phyloP scores from a whole-genome alignment of 2,797 vertebrate species.

The Halcyon chelicuti region DNA sequence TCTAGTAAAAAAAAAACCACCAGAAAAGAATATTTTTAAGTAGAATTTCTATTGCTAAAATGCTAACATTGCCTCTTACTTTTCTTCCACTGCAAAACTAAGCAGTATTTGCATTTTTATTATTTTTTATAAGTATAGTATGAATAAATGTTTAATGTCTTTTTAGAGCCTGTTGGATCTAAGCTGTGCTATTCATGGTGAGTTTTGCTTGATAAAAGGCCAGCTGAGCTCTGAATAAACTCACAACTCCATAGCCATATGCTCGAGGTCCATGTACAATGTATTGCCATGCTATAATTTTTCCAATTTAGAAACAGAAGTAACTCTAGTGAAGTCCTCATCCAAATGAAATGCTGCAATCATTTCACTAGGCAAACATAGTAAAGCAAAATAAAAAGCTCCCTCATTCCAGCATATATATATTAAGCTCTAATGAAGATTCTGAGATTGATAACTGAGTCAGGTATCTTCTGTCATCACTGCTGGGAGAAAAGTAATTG shows the following conservation, averaged over 20 bases:
- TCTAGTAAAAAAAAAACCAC: background rate
- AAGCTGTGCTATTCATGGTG: background rate
- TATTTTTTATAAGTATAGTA: background rate
- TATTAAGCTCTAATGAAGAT: conserved; percentile 19
- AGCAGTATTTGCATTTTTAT: background rate
- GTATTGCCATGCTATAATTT: background rate
- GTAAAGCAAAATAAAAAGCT: background rate
- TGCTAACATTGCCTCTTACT: background rate
- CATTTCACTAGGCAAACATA: background rate
- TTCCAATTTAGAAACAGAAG: background rate
- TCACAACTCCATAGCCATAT: background rate
- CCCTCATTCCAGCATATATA: background rate
- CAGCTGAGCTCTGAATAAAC: background rate
- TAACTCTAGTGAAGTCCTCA: background rate
- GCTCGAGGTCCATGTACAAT: background rate
- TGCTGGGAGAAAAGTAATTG: background rate
- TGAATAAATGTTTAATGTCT: background rate
- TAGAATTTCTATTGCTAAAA: background rate
- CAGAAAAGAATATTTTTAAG: background rate
- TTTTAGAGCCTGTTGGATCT: background rate
- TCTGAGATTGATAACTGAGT: background rate
- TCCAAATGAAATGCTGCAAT: background rate
- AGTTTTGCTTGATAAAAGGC: background rate
- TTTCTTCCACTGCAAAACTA: background rate
- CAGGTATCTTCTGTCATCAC: background rate